These are phyloP conservation scores for Protosalanx chinensis DNA, from an alignment of 2,797 vertebrate species.

Conservation along the genomic window DNA sequence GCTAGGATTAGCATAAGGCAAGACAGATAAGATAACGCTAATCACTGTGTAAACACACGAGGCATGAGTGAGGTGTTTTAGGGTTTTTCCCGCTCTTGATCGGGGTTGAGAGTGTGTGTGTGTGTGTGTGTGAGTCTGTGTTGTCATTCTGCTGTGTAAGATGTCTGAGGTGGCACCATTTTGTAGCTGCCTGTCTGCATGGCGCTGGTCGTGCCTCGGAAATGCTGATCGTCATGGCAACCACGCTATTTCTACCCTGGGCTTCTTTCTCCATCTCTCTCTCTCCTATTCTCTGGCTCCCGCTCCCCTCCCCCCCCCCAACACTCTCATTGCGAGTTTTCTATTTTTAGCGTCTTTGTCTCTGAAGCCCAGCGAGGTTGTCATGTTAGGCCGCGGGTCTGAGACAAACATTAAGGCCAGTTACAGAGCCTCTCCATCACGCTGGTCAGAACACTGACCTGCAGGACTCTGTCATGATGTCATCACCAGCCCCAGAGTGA, in stretches of 20 bases:
- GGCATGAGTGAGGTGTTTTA: too few relatives aligned
- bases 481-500: too few relatives aligned
- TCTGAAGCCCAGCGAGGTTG: slow-evolving; percentile 39
- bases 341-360: slow-evolving; percentile 61
- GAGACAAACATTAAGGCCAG: slow-evolving; percentile 5
- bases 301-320: slow-evolving; percentile 20
- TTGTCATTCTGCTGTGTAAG: slow-evolving; percentile 26
- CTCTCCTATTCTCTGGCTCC: not conserved
- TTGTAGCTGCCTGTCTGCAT: slow-evolving; percentile 39
- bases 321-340: slow-evolving; percentile 33
- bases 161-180: slow-evolving; percentile 58
- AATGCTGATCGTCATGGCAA: slow-evolving; percentile 56
- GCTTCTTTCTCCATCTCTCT: not conserved
- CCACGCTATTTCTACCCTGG: slow-evolving; percentile 47
- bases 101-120: slow-evolving; percentile 1
- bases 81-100: not conserved
- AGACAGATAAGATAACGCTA: not conserved
- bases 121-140: slow-evolving; percentile 4
- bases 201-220: not conserved
- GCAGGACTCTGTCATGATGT: not conserved
- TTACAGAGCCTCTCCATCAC: not conserved
- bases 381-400: not conserved
- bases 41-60: not conserved
- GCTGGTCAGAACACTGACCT: too few relatives aligned
- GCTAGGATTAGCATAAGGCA: not conserved